A percentile compares a stretch with the other conserved stretches of the same genome.
Evolutionary conservation across 2,113 vertebrate genomes (phyloP).

Genomic region (Sturnus vulgaris): DNA sequence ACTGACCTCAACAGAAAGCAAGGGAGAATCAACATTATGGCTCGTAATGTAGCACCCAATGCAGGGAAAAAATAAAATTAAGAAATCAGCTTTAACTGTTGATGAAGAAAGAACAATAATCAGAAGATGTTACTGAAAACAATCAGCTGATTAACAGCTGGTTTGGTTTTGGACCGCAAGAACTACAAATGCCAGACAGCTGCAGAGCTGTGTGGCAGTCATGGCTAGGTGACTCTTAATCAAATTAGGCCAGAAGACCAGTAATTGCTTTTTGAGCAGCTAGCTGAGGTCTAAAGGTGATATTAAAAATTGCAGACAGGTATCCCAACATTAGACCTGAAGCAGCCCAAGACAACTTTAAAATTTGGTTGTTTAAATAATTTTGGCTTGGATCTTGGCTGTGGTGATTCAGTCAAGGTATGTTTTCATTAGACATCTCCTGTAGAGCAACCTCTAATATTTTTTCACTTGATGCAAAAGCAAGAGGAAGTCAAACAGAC

Average conservation of each 20-base stretch:
- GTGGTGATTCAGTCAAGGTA: background rate
- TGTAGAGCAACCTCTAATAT: background rate
- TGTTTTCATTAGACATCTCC: background rate
- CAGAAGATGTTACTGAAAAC: background rate
- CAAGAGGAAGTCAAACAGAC: background rate
- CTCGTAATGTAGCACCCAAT: rapidly evolving
- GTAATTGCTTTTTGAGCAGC: background rate
- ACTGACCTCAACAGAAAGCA: background rate
- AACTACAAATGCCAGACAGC: background rate
- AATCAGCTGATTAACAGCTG: background rate
- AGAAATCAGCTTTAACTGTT: background rate
- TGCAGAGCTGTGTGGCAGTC: background rate
- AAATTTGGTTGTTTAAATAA: background rate
- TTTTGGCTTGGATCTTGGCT: background rate
- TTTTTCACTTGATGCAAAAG: background rate
- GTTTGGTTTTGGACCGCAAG: background rate
- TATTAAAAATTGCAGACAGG: background rate
- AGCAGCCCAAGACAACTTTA: background rate
- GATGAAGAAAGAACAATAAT: background rate
- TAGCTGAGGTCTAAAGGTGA: background rate
- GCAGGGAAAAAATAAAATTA: background rate
- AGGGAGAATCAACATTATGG: background rate
- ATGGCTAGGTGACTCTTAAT: background rate
- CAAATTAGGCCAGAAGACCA: background rate
- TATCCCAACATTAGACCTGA: background rate